Evolutionary conservation across 1,140 invertebrate genomes (phyloP).

Genomic region (Drosophila bocqueti): DNA sequence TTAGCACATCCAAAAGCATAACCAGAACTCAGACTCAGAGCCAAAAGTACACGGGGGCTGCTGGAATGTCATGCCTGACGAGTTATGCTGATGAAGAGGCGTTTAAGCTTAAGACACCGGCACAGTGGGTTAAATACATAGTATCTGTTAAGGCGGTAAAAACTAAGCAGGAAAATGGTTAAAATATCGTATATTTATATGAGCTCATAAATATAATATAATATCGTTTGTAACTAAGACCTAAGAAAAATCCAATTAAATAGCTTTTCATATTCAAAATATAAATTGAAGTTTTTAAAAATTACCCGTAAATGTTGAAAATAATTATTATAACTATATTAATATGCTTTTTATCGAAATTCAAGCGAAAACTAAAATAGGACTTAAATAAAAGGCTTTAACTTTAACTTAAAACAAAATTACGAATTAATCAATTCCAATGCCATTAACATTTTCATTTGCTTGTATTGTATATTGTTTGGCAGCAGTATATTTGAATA

Average conservation of each 20-base stretch:
- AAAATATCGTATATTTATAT: not conserved
- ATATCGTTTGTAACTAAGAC: not conserved
- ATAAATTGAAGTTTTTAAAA: not conserved
- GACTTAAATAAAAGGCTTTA: too few relatives aligned
- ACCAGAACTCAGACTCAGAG: slow-evolving; percentile 12
- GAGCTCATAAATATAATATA: not conserved
- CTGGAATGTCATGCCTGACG: slow-evolving; percentile 71
- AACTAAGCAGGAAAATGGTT: too few relatives aligned
- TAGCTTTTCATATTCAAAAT: too few relatives aligned
- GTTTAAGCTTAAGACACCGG: slow-evolving; percentile 53
- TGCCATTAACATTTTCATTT: not conserved
- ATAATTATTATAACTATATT: not conserved
- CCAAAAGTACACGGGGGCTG: slow-evolving; percentile 19
- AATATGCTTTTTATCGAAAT: too few relatives aligned
- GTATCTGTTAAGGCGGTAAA: not conserved
- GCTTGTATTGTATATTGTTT: not conserved
- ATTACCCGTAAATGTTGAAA: not conserved
- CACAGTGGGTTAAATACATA: slow-evolving; percentile 5
- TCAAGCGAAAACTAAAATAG: too few relatives aligned
- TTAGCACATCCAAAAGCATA: slow-evolving; percentile 45
- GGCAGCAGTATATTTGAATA: not conserved
- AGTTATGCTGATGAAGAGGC: slow-evolving; percentile 78
- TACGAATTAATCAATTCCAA: not conserved
- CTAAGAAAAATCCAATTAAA: not conserved
- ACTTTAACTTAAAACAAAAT: not conserved